Base-by-base conservation (phyloP, 2,113 vertebrate species). In the Oenanthe oenanthe region DNA sequence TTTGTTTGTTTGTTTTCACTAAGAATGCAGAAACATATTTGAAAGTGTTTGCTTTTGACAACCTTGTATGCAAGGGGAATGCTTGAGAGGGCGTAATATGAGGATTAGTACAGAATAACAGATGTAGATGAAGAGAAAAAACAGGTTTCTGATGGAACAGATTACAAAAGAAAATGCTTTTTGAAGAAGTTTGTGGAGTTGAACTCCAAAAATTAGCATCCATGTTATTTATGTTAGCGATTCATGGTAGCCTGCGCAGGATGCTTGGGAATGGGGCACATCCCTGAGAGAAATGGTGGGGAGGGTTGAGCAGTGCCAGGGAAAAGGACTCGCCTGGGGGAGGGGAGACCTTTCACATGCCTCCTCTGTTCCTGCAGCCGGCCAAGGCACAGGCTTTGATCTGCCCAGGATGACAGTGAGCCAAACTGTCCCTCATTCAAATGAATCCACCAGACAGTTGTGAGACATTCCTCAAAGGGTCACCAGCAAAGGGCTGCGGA, bases 391-490 rank as follows among this genome's bases (percentile, higher is more conserved):
- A 2, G 62, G 58, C 92, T 95, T 96, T 95, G 92, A 96, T 95
- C 89, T 94, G 67, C 78, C 29, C 2, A 6, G 58, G 75, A 72
- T 85, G 81, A 95, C 81, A 94, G 42, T 51, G 79, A 20, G 4
- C 63, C 94, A 90, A 93, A 80, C 81, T 79, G 85, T 34, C 78
- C 80, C 60, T 85, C 92, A 56, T 83, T 90, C 94, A 95, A 80
- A 85, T 76, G 85, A 95, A 95, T 93, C 81, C 70, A 67, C 67
- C 93, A 89, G 87, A 74, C 71, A 89, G 77, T 76, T 83, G 75
- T 67, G 89, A 96, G 78, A 92, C 95, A 96, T 93, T 95, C 87
- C 81, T 89, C 74, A 90, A 92, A 93, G 82, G 89, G 89, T 95
- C 89, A 96, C 43, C 78, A 91, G 81, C 42, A 85, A 92, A 88